Conservation (phyloP, 2,888 invertebrate genomes). For the Hoplodrina ambigua region DNA sequence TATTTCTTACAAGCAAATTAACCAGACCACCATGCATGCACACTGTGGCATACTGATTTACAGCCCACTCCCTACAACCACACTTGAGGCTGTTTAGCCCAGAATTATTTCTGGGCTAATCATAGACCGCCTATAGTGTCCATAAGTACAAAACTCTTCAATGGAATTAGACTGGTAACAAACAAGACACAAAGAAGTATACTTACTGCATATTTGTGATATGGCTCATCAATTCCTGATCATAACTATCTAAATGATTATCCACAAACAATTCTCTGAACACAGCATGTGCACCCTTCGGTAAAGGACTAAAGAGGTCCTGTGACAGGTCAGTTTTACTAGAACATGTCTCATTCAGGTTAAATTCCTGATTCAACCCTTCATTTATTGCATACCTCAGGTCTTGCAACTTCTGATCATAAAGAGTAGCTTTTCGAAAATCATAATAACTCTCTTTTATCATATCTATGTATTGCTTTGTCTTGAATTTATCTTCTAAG, state of each 20-base stretch:
- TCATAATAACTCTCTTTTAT: conserved; percentile 88
- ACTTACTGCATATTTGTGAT: conserved; percentile 86
- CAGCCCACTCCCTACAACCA: too few species aligned
- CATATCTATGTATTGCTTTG: conserved; percentile 80
- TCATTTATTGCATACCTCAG: conserved; percentile 87
- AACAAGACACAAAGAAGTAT: conserved; percentile 13
- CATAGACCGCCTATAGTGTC: too few species aligned
- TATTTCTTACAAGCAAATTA: too few species aligned
- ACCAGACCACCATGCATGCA: too few species aligned
- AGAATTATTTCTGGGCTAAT: too few species aligned
- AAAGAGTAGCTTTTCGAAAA: conserved; percentile 85
- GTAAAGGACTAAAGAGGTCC: conserved; percentile 60
- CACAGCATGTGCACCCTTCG: conserved; percentile 85
- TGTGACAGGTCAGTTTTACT: conserved; percentile 47
- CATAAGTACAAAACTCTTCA: too few species aligned
- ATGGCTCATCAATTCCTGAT: conserved; percentile 83
- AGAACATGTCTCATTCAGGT: conserved; percentile 63
- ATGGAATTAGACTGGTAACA: background rate
- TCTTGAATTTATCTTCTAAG: conserved; percentile 79
- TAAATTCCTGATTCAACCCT: conserved; percentile 85
- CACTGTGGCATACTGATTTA: too few species aligned
- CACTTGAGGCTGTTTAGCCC: too few species aligned
- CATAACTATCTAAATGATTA: conserved; percentile 83
- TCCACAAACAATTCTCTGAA: conserved; percentile 85
- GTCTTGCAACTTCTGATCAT: conserved; percentile 86